These are phyloP conservation scores for Carcinoscorpius rotundicauda DNA, from an alignment of 1,140 invertebrate genomes.

Conservation along the genomic window DNA sequence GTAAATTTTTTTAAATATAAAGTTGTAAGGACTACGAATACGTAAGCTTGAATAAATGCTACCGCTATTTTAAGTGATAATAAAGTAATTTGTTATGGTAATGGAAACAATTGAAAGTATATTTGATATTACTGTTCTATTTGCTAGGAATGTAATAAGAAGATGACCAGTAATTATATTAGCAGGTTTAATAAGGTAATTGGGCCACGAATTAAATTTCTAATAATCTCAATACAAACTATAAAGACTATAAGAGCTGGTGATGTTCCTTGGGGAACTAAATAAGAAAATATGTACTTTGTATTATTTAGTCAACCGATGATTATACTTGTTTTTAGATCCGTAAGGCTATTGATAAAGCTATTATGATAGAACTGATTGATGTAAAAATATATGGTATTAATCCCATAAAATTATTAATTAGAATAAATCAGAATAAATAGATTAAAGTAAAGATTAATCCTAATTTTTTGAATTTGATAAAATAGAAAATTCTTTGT, in stretches of 20 bases:
- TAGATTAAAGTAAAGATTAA: constrained; percentile 4
- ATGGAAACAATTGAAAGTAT: constrained; percentile 32
- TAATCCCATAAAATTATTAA: constrained; percentile 50
- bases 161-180: constrained; percentile 56
- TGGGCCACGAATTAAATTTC: constrained; percentile 44
- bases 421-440: constrained; percentile 32
- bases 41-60: constrained; percentile 43
- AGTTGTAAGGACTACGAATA: constrained; percentile 30
- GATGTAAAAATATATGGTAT: constrained; percentile 52
- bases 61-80: constrained; percentile 40
- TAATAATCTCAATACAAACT: constrained; percentile 35
- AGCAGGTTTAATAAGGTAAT: constrained; percentile 45
- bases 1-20: constrained; percentile 11
- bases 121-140: constrained; percentile 28
- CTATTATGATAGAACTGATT: constrained; percentile 44
- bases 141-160: constrained; percentile 41
- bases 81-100: constrained; percentile 36
- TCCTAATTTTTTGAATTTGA: no score
- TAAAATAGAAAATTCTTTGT: no score
- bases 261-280: constrained; percentile 46
- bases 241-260: constrained; percentile 37
- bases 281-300: constrained; percentile 44
- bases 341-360: constrained; percentile 40
- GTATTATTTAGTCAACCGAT: constrained; percentile 30
- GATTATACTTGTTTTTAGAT: constrained; percentile 47